phyloP scores from a whole-genome alignment of 2,113 vertebrate genomes.

The Chunga burmeisteri region DNA sequence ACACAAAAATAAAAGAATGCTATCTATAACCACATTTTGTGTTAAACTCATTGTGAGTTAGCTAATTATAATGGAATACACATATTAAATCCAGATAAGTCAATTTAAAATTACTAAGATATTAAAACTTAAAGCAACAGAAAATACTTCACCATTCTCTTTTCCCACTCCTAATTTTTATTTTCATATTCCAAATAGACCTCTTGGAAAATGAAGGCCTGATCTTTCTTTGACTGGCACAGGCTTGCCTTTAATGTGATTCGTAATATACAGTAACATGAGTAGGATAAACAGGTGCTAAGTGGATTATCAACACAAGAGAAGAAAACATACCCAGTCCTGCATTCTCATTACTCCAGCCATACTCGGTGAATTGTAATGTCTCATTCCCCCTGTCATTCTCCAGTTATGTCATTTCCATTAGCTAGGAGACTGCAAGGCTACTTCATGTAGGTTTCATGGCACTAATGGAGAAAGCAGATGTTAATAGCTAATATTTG shows the following conservation, averaged over 20 bases:
- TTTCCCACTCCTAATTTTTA: not conserved
- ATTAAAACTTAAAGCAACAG: not conserved
- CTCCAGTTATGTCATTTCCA: not conserved
- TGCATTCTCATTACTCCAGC: not conserved
- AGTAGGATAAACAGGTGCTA: not conserved
- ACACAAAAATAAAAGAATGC: not conserved
- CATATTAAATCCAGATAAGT: not conserved
- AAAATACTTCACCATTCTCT: not conserved
- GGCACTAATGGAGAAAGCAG: conserved; percentile 30
- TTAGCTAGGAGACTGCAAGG: conserved; percentile 33
- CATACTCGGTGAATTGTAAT: not conserved
- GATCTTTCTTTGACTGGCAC: not conserved
- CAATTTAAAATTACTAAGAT: not conserved
- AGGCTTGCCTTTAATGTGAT: not conserved
- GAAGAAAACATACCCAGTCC: not conserved
- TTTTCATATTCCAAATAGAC: not conserved
- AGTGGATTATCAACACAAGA: not conserved
- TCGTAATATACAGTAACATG: not conserved
- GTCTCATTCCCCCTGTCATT: not conserved
- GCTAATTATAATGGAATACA: not conserved
- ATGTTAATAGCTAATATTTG: conserved; percentile 12
- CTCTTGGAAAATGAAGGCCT: not conserved
- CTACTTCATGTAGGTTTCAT: not conserved
- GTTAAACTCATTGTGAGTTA: not conserved
- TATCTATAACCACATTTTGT: not conserved